Percentiles rank a stretch among this genome's conserved stretches.
Evolutionary conservation across 2,888 invertebrate species (phyloP).

Genomic region (Carpatolechia fugitivella): DNA sequence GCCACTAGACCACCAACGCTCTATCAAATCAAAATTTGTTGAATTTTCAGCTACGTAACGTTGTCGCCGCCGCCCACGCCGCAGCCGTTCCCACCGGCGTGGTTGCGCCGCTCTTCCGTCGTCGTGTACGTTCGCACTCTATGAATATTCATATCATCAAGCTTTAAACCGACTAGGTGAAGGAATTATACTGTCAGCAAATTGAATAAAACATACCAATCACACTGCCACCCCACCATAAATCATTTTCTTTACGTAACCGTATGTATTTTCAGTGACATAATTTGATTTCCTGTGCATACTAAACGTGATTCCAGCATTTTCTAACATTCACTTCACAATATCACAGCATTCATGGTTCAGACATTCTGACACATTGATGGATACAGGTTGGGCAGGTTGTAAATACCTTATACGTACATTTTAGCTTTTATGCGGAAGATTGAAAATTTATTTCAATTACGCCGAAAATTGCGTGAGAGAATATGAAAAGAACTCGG

Average conservation of each 20-base stretch:
- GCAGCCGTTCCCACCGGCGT: conserved; percentile 43
- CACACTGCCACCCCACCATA: conserved; percentile 30
- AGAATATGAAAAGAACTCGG: conserved; percentile 1
- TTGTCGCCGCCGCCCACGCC: conserved; percentile 46
- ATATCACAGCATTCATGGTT: conserved; percentile 24
- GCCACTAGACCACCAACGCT: no score
- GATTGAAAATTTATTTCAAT: conserved; percentile 20
- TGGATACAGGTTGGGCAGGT: conserved; percentile 20
- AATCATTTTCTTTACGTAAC: conserved; percentile 24
- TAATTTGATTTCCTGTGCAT: conserved; percentile 29
- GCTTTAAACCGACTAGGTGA: conserved; percentile 34
- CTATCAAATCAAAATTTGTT: conserved; percentile 41
- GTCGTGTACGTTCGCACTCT: conserved; percentile 48
- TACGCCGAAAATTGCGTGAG: conserved; percentile 2
- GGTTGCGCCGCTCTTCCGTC: conserved; percentile 47
- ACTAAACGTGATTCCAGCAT: conserved; percentile 19
- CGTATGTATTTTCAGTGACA: conserved; percentile 26
- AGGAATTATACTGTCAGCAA: conserved; percentile 36
- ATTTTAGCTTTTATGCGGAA: conserved; percentile 13
- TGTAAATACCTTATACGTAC: background rate
- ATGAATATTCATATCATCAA: conserved; percentile 53
- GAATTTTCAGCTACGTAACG: conserved; percentile 49
- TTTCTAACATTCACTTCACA: conserved; percentile 17
- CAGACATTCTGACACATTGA: conserved; percentile 34
- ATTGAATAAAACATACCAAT: conserved; percentile 36